A percentile compares a stretch with the other conserved stretches of the same genome.
Evolutionary conservation across 1,140 invertebrate species (phyloP).

Genomic region (Contarinia nasturtii): DNA sequence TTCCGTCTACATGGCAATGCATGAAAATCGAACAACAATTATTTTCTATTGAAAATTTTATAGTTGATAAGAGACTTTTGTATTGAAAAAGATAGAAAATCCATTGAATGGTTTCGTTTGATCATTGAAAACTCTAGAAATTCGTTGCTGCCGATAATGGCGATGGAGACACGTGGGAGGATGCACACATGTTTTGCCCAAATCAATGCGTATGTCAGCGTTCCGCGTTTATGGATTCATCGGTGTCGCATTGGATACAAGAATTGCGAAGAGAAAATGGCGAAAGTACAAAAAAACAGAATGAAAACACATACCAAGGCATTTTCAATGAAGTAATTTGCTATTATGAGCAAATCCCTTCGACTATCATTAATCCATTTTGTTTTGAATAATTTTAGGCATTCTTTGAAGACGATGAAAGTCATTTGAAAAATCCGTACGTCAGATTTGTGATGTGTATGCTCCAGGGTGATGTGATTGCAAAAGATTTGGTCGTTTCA

Average conservation of each 20-base stretch:
- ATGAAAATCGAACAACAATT: no score
- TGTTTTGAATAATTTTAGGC: conserved; percentile 13
- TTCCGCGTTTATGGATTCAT: conserved; percentile 25
- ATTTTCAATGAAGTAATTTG: no score
- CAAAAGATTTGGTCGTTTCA: conserved; percentile 23
- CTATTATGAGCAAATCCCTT: no score
- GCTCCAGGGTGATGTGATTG: conserved; percentile 26
- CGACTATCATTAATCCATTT: no score
- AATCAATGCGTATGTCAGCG: conserved; percentile 26
- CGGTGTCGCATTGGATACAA: conserved; percentile 27
- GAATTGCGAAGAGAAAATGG: conserved; percentile 10
- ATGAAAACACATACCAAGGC: conserved; percentile 7
- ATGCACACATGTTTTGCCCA: conserved; percentile 17
- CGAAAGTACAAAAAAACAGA: conserved; percentile 6
- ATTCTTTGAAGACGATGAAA: conserved; percentile 16
- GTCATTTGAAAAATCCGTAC: conserved; percentile 17
- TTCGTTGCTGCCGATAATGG: not conserved
- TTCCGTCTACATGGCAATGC: no score
- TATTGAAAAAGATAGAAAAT: no score
- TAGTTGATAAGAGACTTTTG: no score
- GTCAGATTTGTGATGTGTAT: conserved; percentile 36
- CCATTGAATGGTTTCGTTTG: not conserved
- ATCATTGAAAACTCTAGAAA: not conserved
- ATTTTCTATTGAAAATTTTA: no score
- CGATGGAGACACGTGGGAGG: not conserved